Evolutionary conservation across 2,888 invertebrate genomes (phyloP), one percentile per base, ranked within the genome.

Genomic region (Malthinus flaveolus): DNA sequence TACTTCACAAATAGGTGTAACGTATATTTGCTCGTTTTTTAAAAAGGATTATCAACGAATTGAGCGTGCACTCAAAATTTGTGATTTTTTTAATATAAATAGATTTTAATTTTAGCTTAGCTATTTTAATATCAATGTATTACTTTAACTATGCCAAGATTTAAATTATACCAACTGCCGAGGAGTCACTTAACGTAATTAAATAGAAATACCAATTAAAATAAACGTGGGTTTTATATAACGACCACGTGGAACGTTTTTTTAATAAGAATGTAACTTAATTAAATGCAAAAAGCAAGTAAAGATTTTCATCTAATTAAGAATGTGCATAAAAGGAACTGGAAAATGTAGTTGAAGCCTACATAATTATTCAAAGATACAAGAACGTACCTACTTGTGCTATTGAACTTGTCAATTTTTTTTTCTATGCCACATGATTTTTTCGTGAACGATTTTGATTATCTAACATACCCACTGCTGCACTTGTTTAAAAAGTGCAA

Each of bases 201-300:
- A 46, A 46, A 12, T 45, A 46, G 46, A 46, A 46, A 32, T 42
- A 15, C 39, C 46, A 33, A 51, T 42, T 15, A 42, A 44, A 51
- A 46, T 33, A 36, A 11, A 23, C 44, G 34, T 44, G 51, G 39
- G 15, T 23, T 42, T 42, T 15, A 35, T 13, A 42, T 42, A 11
- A 33, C 48, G 23, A 32, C 46, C 52, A 52, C 45, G 52, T 52
- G 45, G 46, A 45, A 45, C 31, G 36, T 42, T 36, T 45, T n/a
- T 32, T 52, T 52, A 45, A 52, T 52, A 45, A 52, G 45, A 36
- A 52, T 46, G 52, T 52, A 52, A 45, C 46, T 37, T 46, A 46
- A 46, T 46, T 44, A 52, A 52, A 52, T 52, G 36, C 52, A 45
- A 46, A 51, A 52, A 45, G 32, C 32, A 45, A 45, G 52, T 35